Base-by-base conservation (phyloP, 2,888 invertebrate genomes). In the Lasioglossum leucozonium region DNA sequence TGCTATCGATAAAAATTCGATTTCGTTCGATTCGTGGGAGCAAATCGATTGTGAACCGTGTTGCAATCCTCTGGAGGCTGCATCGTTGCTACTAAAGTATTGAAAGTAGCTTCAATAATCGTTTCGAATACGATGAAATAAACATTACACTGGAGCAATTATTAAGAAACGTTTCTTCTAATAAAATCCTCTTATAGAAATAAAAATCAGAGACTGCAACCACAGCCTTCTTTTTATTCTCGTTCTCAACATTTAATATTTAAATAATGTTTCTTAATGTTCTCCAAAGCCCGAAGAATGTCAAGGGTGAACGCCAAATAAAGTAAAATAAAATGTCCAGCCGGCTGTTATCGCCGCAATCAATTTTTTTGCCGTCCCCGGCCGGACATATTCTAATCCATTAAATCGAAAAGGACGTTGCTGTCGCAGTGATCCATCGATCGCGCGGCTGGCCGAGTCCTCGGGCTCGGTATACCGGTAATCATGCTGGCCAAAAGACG, bases 401-500 rank as follows among this genome's bases (percentile, higher is more conserved):
- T 65, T 65, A 65, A 65, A 65, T 65, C 65, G 65, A 34, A 8
- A 10, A 65, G 16, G 34, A 65, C 65, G 34, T 22, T 4, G 34
- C 65, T 16, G 34, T 34, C 67, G 34, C 22, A 22, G 40, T 1
- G 67, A 69, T 69, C 67, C 67, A 40, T 69, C 67, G 67, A 40
- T 69, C 67, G 67, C 22, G 22, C 37, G 37, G 40, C 37, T 37
- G 40, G 10, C n/a, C 22, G 40, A n/a, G 67, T 11, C 37, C 37
- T 22, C 65, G 26, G 40, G 22, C 58, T 37, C 37, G 47, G 62
- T 62, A 44, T 30, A 82, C 84, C 85, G 72, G 77, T 78, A 81
- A 85, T 87, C 76, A 26, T 55, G 77, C 51, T 72, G 87, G 40
- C 75, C 86, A 80, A 88, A 90, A 88, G 84, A 81, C 79, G 10